phyloP scores from a whole-genome alignment of 1,140 invertebrate genomes.

The Acarapis woodi region DNA sequence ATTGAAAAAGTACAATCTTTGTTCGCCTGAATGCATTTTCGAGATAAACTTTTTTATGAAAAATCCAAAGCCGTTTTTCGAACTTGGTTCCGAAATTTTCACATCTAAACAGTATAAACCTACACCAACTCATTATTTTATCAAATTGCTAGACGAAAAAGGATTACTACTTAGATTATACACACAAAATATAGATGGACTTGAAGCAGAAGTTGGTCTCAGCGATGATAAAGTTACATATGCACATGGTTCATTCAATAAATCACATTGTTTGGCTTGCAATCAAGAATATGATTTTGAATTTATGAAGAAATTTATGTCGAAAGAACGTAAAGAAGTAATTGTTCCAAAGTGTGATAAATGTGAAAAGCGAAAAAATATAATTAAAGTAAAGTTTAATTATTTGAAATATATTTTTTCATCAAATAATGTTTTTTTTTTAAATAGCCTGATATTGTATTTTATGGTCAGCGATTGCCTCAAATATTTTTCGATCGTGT shows the following conservation, averaged over 20 bases:
- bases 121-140: conserved; percentile 51
- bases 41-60: conserved; percentile 34
- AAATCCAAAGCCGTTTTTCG: conserved; percentile 60
- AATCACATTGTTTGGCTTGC: conserved; percentile 51
- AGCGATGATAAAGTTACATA: conserved; percentile 57
- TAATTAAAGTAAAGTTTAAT: too few relatives aligned
- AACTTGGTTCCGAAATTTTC: conserved; percentile 52
- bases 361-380: too few relatives aligned
- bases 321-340: too few relatives aligned
- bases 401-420: too few relatives aligned
- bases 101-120: conserved; percentile 43
- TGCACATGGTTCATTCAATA: conserved; percentile 72
- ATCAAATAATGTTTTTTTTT: conserved; percentile 38
- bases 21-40: conserved; percentile 81
- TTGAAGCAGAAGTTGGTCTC: conserved; percentile 61
- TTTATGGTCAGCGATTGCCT: conserved; percentile 70
- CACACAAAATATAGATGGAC: conserved; percentile 76
- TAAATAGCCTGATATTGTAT: conserved; percentile 78
- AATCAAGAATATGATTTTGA: conserved; percentile 35
- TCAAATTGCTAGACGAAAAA: conserved; percentile 43
- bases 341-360: conserved; percentile 5
- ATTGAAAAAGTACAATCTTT: conserved; percentile 62
- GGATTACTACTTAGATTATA: conserved; percentile 47
- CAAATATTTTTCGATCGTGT: conserved; percentile 25
- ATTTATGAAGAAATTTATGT: conserved; percentile 67